Evolutionary conservation across 2,113 vertebrate species (phyloP).

Genomic region (Pan troglodytes): NHGRI_mPanTro3-v2.1_pri NC_072401.2:160924001-160924500

Average conservation of each 20-base stretch:
- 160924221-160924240: neutral
- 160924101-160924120: neutral
- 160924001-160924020: neutral
- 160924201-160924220: neutral
- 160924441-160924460: neutral
- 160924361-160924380: neutral
- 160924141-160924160: neutral
- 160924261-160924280: neutral
- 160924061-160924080: neutral
- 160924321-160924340: neutral
- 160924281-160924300: neutral
- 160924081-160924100: neutral
- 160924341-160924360: neutral
- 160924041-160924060: neutral
- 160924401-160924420: neutral
- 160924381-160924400: neutral
- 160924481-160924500: neutral
- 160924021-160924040: neutral
- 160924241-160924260: neutral
- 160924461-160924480: neutral
- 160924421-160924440: neutral
- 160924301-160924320: neutral
- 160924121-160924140: neutral
- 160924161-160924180: neutral
- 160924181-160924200: neutral